Conservation (phyloP, 1,140 invertebrate species). For the Acromyrmex echinatior region DNA sequence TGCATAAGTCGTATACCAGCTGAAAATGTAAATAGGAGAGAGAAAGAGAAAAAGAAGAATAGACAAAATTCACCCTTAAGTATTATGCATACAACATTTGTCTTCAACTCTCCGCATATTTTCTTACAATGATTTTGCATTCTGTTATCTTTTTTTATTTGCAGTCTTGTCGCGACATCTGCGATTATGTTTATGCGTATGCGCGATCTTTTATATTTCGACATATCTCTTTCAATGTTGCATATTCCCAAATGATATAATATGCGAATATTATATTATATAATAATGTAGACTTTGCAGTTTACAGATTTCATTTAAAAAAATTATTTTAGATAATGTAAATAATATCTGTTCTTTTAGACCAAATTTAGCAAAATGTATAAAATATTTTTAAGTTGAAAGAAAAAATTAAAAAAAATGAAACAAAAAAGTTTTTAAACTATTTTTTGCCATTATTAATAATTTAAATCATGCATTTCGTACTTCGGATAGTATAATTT, state of each 20-base stretch:
- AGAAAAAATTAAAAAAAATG: not conserved
- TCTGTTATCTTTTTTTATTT: not conserved
- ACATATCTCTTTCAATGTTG: conserved; percentile 11
- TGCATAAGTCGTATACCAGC: not conserved
- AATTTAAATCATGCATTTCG: not conserved
- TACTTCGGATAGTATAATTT: not conserved
- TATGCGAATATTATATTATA: conserved; percentile 1
- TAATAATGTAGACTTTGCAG: conserved; percentile 29
- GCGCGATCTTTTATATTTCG: conserved; percentile 22
- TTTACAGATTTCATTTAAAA: not conserved
- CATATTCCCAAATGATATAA: not conserved
- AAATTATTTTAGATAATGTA: not conserved
- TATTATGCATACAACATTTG: conserved; percentile 57
- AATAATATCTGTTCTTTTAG: conserved; percentile 5
- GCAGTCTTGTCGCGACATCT: not conserved
- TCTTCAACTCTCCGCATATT: conserved; percentile 32
- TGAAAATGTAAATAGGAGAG: not conserved
- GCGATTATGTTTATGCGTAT: conserved; percentile 15
- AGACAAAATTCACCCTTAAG: conserved; percentile 42
- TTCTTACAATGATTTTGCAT: conserved; percentile 12
- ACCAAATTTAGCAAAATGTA: not conserved
- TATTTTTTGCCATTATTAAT: not conserved
- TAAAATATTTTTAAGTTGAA: conserved; percentile 17
- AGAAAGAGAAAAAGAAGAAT: not conserved
- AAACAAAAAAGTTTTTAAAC: not conserved